Conservation (phyloP, 2,797 vertebrate genomes). For the Sebastes dallii region DNA sequence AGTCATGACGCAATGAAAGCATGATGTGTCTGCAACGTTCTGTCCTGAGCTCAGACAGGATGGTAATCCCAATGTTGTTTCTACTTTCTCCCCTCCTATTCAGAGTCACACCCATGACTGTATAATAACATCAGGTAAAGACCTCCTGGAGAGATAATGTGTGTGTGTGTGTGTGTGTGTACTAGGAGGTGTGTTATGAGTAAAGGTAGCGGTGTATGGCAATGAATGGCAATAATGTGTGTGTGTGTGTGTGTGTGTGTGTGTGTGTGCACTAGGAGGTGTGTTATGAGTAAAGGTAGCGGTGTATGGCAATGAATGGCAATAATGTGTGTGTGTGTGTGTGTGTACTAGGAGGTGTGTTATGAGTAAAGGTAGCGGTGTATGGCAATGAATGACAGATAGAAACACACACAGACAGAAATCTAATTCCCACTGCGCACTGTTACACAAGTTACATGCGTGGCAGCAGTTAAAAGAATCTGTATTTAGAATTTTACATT, state of each 20-base stretch:
- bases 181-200: not conserved
- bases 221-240: too few species aligned
- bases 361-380: not conserved
- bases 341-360: not conserved
- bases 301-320: not conserved
- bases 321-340: not conserved
- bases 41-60: not conserved
- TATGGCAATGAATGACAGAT: not conserved
- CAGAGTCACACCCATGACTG: constrained; percentile 17
- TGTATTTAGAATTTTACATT: not conserved
- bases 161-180: not conserved
- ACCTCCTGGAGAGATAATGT: not conserved
- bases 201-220: not conserved
- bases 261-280: too few species aligned
- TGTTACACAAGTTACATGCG: not conserved
- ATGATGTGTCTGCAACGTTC: constrained; percentile 8
- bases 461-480: not conserved
- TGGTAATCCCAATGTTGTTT: constrained; percentile 5
- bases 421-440: not conserved
- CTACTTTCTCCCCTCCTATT: constrained; percentile 4
- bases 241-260: too few species aligned
- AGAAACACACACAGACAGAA: not conserved
- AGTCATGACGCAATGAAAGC: constrained; percentile 6
- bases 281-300: not conserved
- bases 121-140: not conserved